Evolutionary conservation across 1,140 invertebrate species (phyloP).

Genomic region (Agrilus planipennis): DNA sequence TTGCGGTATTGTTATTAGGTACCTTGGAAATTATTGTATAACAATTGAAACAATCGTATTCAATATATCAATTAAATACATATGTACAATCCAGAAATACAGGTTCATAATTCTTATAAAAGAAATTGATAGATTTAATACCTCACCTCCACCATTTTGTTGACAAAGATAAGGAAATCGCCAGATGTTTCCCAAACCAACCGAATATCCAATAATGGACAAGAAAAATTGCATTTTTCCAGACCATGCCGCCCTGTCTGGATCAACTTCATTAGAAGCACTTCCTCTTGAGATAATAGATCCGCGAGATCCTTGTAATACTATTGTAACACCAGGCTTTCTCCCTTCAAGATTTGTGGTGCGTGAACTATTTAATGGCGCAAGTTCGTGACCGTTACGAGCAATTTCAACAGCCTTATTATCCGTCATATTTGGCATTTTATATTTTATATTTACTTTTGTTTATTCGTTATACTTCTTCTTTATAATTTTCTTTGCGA

Average conservation of each 20-base stretch:
- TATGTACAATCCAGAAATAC: too few species aligned
- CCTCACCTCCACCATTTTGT: conserved; percentile 87
- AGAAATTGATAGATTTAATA: too few species aligned
- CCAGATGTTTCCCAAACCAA: conserved; percentile 90
- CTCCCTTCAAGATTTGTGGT: conserved; percentile 30
- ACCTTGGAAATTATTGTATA: too few species aligned
- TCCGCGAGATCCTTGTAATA: conserved; percentile 41
- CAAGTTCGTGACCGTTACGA: conserved; percentile 62
- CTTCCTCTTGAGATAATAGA: conserved; percentile 38
- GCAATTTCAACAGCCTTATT: conserved; percentile 39
- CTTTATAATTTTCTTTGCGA: too few species aligned
- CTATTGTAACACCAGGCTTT: conserved; percentile 51
- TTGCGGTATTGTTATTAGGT: too few species aligned
- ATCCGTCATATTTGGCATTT: conserved; percentile 23
- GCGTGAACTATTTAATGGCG: conserved; percentile 51
- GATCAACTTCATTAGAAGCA: conserved; percentile 35
- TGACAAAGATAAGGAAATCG: conserved; percentile 90
- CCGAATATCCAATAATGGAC: conserved; percentile 81
- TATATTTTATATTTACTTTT: too few species aligned
- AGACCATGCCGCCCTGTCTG: conserved; percentile 63
- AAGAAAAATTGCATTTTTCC: conserved; percentile 85
- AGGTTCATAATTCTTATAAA: too few species aligned
- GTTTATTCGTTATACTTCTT: too few species aligned
- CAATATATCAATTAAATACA: too few species aligned
- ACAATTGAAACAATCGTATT: too few species aligned